Evolutionary conservation across 2,113 vertebrate genomes (phyloP).

Genomic region (Corvus hawaiiensis): DNA sequence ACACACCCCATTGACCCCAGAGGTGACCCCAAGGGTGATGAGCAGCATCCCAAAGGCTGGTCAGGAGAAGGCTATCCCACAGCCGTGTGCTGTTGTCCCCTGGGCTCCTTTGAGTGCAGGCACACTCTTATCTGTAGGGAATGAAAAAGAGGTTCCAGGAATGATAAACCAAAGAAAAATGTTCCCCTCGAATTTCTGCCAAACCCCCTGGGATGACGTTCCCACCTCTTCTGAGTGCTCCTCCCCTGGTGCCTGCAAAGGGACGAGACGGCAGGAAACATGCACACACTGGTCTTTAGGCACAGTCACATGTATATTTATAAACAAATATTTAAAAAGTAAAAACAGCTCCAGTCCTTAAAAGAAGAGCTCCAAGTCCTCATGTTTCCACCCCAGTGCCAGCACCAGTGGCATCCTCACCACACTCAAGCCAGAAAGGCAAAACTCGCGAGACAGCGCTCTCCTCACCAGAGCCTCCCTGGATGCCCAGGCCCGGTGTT

Average conservation of each 20-base stretch:
- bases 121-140: not conserved
- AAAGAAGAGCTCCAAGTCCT: not conserved
- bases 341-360: not conserved
- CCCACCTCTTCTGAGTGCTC: not conserved
- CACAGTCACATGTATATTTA: not conserved
- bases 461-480: not conserved
- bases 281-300: fast-evolving
- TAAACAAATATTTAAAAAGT: not conserved
- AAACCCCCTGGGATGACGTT: not conserved
- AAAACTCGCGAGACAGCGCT: fast-evolving
- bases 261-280: not conserved
- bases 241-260: not conserved
- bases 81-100: not conserved
- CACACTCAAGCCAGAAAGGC: not conserved
- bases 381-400: fast-evolving
- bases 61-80: not conserved
- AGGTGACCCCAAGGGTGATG: not conserved
- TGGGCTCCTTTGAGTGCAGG: not conserved
- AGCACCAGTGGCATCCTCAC: not conserved
- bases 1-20: not conserved
- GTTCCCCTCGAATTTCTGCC: fast-evolving
- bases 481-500: fast-evolving
- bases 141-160: not conserved
- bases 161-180: not conserved
- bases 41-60: not conserved